These are phyloP conservation scores for Pelobates cultripes DNA, from an alignment of 2,797 vertebrate genomes.

Conservation along the genomic window DNA sequence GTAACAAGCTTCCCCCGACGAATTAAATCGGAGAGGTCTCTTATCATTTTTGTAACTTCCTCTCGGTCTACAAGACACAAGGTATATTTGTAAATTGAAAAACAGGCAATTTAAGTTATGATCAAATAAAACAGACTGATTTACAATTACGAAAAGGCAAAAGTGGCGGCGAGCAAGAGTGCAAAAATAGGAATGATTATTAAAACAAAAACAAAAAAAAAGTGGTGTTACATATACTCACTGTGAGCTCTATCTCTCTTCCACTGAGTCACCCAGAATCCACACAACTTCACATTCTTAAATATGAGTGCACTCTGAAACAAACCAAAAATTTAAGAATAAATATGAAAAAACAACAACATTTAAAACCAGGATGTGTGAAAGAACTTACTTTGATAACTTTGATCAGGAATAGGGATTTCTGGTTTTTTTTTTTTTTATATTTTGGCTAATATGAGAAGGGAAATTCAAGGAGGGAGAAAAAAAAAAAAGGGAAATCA, in stretches of 20 bases:
- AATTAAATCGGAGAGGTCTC: conserved; percentile 81
- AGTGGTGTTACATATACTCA: conserved; percentile 63
- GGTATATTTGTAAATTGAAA: neutral
- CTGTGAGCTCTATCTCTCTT: conserved; percentile 79
- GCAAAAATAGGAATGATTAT: neutral
- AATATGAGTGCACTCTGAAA: conserved; percentile 93
- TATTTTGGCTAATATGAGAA: too few species aligned
- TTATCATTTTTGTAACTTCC: conserved; percentile 75
- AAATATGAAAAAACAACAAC: neutral
- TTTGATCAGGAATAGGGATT: too few species aligned
- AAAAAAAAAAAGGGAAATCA: too few species aligned
- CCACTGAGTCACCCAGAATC: conserved; percentile 96
- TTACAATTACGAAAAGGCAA: too few species aligned
- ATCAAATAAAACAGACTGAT: neutral
- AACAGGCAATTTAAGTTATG: neutral
- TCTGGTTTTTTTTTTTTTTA: too few species aligned
- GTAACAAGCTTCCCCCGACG: conserved; percentile 76
- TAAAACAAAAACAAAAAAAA: neutral
- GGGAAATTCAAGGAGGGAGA: too few species aligned
- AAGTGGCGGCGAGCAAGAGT: neutral
- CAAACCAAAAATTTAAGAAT: conserved; percentile 36
- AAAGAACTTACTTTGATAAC: too few species aligned
- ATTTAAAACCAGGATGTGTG: too few species aligned
- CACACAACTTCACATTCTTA: conserved; percentile 84
- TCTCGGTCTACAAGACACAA: conserved; percentile 62